phyloP scores from a whole-genome alignment of 2,888 invertebrate genomes.

The Allophyes oxyacanthae region DNA sequence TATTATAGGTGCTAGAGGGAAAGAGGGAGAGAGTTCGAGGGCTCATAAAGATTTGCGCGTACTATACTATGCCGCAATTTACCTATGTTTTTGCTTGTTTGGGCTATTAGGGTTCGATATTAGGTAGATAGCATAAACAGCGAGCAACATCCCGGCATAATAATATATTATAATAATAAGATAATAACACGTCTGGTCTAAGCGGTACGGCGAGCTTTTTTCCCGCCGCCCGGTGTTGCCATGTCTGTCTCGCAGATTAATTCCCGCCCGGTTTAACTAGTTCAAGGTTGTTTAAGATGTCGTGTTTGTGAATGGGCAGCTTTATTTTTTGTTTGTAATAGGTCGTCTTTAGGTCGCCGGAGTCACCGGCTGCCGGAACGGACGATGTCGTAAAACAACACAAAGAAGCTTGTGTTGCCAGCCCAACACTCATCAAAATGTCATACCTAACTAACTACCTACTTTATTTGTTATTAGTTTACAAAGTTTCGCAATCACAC shows the following conservation, averaged over 20 bases:
- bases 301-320: constrained; percentile 78
- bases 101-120: constrained; percentile 25
- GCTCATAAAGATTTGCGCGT: too few species aligned
- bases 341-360: constrained; percentile 83
- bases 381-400: constrained; percentile 70
- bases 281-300: constrained; percentile 80
- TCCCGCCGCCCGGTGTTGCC: constrained; percentile 72
- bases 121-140: constrained; percentile 42
- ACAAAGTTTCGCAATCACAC: constrained; percentile 68
- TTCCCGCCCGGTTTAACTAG: constrained; percentile 84
- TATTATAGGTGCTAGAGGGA: too few species aligned
- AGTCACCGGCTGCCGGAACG: constrained; percentile 78
- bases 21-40: too few species aligned
- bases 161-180: constrained; percentile 82
- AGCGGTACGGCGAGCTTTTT: constrained; percentile 79
- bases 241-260: constrained; percentile 73
- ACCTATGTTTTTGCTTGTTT: too few species aligned
- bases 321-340: constrained; percentile 81
- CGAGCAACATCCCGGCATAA: constrained; percentile 63
- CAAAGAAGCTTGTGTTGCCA: constrained; percentile 71
- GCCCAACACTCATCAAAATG: constrained; percentile 53
- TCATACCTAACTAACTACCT: constrained; percentile 54
- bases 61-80: too few species aligned
- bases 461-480: constrained; percentile 57
- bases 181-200: constrained; percentile 85